Evolutionary conservation across 2,888 invertebrate genomes (phyloP).

Genomic region (Andrena minutula): DNA sequence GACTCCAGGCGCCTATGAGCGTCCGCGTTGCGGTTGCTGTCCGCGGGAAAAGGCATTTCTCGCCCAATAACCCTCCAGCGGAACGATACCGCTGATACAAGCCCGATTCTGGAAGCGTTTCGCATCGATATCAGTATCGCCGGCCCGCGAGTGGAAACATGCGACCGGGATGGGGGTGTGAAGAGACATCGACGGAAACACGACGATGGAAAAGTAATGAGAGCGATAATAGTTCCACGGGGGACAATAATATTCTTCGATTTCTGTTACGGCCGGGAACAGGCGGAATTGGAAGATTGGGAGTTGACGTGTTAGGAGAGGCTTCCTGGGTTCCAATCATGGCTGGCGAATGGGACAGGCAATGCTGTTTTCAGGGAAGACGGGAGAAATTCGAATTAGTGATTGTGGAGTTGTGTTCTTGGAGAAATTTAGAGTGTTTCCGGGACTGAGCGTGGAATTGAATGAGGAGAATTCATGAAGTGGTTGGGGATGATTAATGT

Average conservation of each 20-base stretch:
- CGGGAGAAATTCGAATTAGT: not conserved
- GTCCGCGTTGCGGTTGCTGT: conserved; percentile 37
- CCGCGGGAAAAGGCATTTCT: conserved; percentile 24
- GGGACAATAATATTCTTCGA: conserved; percentile 26
- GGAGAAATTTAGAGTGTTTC: too few species aligned
- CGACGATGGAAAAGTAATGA: conserved; percentile 27
- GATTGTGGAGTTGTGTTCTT: too few species aligned
- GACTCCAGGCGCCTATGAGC: conserved; percentile 44
- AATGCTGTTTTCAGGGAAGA: not conserved
- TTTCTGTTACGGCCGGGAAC: conserved; percentile 22
- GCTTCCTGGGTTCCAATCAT: conserved; percentile 4
- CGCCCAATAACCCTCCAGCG: conserved; percentile 34
- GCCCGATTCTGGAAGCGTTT: conserved; percentile 22
- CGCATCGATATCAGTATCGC: conserved; percentile 29
- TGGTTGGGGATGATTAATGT: too few species aligned
- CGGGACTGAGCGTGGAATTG: too few species aligned
- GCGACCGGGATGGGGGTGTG: not conserved
- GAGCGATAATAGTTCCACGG: conserved; percentile 11
- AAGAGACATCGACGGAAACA: conserved; percentile 18
- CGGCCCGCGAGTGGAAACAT: conserved; percentile 17
- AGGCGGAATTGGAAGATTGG: conserved; percentile 11
- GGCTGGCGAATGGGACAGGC: too few species aligned
- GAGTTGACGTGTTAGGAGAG: conserved; percentile 1
- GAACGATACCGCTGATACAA: conserved; percentile 31
- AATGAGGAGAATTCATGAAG: too few species aligned